Conservation (phyloP, 1,140 invertebrate species). For the Diabrotica undecimpunctata region DNA sequence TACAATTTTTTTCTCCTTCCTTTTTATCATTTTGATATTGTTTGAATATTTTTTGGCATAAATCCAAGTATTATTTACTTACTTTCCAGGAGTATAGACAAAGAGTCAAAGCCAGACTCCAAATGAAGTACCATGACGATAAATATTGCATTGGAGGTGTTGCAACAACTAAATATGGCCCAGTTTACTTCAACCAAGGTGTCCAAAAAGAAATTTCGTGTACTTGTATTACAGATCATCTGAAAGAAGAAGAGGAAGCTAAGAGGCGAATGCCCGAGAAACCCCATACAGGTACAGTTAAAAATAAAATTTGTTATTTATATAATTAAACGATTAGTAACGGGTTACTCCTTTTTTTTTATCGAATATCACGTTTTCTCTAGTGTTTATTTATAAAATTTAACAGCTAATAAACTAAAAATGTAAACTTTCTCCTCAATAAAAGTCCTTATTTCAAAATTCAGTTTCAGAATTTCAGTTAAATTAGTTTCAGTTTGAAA, state of each 20-base stretch:
- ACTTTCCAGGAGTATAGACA: slow-evolving; percentile 21
- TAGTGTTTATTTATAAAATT: too few relatives aligned
- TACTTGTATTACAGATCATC: slow-evolving; percentile 24
- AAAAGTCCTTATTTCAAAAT: too few relatives aligned
- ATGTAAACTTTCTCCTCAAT: too few relatives aligned
- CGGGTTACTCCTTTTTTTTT: too few relatives aligned
- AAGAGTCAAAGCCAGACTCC: slow-evolving; percentile 19
- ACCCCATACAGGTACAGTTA: slow-evolving; percentile 25
- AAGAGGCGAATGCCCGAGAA: slow-evolving; percentile 30
- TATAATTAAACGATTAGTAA: too few relatives aligned
- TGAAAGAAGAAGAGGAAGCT: slow-evolving; percentile 25
- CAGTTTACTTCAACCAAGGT: slow-evolving; percentile 27
- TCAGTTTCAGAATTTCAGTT: too few relatives aligned
- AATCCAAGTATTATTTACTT: not conserved
- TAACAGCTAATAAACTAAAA: too few relatives aligned
- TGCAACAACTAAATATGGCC: slow-evolving; percentile 19
- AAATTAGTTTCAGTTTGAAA: too few relatives aligned
- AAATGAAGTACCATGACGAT: slow-evolving; percentile 18
- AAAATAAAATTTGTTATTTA: too few relatives aligned
- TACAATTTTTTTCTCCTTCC: too few relatives aligned
- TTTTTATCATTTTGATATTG: too few relatives aligned
- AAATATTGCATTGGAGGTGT: slow-evolving; percentile 26
- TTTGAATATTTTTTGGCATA: not conserved
- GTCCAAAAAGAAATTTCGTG: slow-evolving; percentile 24
- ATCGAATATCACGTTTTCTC: too few relatives aligned